Base-by-base conservation (phyloP, 2,113 vertebrate genomes). In the Chaetodon auriga region DNA sequence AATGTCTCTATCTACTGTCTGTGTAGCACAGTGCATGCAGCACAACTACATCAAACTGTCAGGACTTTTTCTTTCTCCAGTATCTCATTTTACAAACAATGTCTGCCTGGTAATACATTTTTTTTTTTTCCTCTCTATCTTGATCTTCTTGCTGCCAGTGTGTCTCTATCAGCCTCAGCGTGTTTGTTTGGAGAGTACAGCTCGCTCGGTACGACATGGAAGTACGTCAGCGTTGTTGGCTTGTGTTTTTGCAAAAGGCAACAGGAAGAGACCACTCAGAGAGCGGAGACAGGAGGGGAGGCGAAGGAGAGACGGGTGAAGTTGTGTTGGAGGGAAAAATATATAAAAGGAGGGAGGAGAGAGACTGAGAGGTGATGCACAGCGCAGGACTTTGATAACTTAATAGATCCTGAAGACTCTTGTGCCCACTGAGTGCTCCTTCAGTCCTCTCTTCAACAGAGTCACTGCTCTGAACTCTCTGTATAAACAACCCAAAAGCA, bases 261-360 rank as follows among this genome's bases (percentile, higher is more conserved):
- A 90, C 91, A 93, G 90, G 91, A 93, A 93, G 78, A 85, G 83
- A 88, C 73, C 85, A 88, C 87, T 92, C 89, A 87, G 75, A 68
- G 60, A 25, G 23, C 58, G 15, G 75, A 70, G 89, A 78, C 57
- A 74, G 68, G 73, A 76, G 77, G 68, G 46, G 81, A 36, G 70
- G 74, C 45, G 76, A 77, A 51, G 18, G 60, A 61, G 69, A 62
- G 58, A 49, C 21, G 60, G 69, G 21, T 68, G 45, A 78, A 81
- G 58, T 57, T 14, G 0, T n/a, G 58, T 4, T 30, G 25, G 54
- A 57, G 54, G 61, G 63, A 41, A 41, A 66, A 25, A 46, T 15
- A 57, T 30, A 64, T 7, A n/a, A 57, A 45, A 23, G 46, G n/a
- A 1, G 19, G 10, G 38, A 57, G 60, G 58, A 38, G 49, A 8